phyloP scores from a whole-genome alignment of 2,888 invertebrate species.

The Lochmaea crataegi region DNA sequence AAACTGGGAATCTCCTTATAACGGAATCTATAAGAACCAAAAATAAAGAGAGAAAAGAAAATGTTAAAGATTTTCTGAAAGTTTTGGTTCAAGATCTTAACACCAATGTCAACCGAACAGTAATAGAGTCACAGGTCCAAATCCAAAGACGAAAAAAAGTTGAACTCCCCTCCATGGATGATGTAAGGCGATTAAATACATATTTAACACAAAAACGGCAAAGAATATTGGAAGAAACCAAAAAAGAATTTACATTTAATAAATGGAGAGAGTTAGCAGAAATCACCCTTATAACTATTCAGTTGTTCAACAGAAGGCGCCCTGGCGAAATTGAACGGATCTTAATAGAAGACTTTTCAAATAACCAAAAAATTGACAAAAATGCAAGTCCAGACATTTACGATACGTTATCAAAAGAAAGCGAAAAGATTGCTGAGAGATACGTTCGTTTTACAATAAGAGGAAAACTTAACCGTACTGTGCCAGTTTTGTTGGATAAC shows the following conservation, averaged over 20 bases:
- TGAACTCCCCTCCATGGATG: slow-evolving; percentile 17
- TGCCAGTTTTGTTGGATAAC: neutral
- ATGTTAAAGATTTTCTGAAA: slow-evolving; percentile 17
- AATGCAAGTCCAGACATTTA: too few species aligned
- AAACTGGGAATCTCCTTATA: slow-evolving; percentile 35
- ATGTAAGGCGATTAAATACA: slow-evolving; percentile 24
- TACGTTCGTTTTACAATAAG: slow-evolving; percentile 1
- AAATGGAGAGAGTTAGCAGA: slow-evolving; percentile 25
- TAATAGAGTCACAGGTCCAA: slow-evolving; percentile 24
- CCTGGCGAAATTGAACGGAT: neutral
- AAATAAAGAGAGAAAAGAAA: slow-evolving; percentile 9
- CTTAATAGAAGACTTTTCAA: neutral
- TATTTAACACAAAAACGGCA: slow-evolving; percentile 7
- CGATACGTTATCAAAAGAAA: too few species aligned
- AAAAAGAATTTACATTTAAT: neutral
- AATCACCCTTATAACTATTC: slow-evolving; percentile 8
- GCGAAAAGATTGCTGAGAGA: neutral
- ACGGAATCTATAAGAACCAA: slow-evolving; percentile 22
- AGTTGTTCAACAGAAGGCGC: slow-evolving; percentile 1
- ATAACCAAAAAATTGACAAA: slow-evolving; percentile 1
- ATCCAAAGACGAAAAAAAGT: slow-evolving; percentile 14
- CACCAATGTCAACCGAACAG: slow-evolving; percentile 25
- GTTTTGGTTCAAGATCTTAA: slow-evolving; percentile 22
- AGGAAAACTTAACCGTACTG: slow-evolving; percentile 4
- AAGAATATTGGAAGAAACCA: neutral